phyloP scores from a whole-genome alignment of 2,888 invertebrate genomes.

The Ctena decussata region DNA sequence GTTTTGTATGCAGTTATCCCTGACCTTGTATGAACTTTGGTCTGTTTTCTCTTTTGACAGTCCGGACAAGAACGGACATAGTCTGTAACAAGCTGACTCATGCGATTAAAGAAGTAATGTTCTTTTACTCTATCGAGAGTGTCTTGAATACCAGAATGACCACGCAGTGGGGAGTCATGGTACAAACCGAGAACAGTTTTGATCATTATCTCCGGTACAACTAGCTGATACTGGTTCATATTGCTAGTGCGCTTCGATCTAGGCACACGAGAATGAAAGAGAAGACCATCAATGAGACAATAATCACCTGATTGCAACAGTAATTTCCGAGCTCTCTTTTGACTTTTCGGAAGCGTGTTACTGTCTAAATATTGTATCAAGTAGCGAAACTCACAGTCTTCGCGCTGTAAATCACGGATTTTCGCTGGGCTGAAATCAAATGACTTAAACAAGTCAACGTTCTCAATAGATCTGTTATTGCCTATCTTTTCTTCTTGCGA shows the following conservation, averaged over 20 bases:
- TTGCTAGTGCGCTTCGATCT: conserved; percentile 38
- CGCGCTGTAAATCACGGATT: too few relatives aligned
- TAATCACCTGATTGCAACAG: conserved; percentile 44
- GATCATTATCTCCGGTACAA: conserved; percentile 34
- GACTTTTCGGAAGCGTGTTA: conserved; percentile 6
- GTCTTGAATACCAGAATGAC: conserved; percentile 46
- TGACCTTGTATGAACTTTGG: conserved; percentile 17
- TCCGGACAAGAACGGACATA: conserved; percentile 33
- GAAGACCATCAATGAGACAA: conserved; percentile 27
- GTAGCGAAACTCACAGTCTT: neutral
- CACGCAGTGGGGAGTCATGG: conserved; percentile 39
- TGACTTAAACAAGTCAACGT: neutral
- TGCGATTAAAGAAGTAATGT: conserved; percentile 31
- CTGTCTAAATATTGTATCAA: neutral
- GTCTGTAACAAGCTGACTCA: conserved; percentile 20
- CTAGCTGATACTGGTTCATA: conserved; percentile 34
- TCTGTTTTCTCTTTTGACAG: conserved; percentile 37
- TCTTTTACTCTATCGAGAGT: conserved; percentile 34
- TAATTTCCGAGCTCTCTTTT: conserved; percentile 39
- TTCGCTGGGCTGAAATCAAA: neutral
- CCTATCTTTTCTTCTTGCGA: neutral
- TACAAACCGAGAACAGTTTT: conserved; percentile 31
- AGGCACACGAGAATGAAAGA: conserved; percentile 39
- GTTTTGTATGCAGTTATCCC: conserved; percentile 31
- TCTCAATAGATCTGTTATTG: neutral